These are phyloP conservation scores for Drosophila seguyi DNA, from an alignment of 1,140 invertebrate genomes.

Conservation along the genomic window DNA sequence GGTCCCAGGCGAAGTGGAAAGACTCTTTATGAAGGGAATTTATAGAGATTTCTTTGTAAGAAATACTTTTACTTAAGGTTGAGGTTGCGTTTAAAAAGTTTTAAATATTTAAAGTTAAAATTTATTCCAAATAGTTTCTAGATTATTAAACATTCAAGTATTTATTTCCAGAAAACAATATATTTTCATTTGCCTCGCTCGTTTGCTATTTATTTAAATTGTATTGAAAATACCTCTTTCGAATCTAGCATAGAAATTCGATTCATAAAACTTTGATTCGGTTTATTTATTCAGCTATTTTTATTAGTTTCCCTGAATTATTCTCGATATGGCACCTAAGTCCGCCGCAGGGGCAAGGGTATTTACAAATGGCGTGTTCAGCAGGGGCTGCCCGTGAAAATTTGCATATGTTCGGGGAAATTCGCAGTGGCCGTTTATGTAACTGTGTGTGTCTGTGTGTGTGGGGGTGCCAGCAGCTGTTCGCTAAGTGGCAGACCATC, in stretches of 20 bases:
- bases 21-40: conserved; percentile 1
- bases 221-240: background rate
- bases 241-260: background rate
- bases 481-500: conserved; percentile 58
- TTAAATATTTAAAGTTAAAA: too few species aligned
- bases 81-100: too few species aligned
- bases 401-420: conserved; percentile 78
- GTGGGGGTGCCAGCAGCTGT: conserved; percentile 46
- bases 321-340: conserved; percentile 5
- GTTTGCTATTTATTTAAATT: conserved; percentile 6
- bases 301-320: conserved; percentile 11
- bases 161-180: background rate
- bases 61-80: background rate
- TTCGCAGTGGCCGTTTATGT: conserved; percentile 48
- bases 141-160: background rate
- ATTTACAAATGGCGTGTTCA: conserved; percentile 28
- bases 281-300: conserved; percentile 27
- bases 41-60: background rate
- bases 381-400: conserved; percentile 65
- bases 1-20: background rate
- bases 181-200: background rate
- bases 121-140: too few species aligned
- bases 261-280: conserved; percentile 17
- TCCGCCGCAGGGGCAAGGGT: conserved; percentile 10
- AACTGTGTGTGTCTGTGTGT: conserved; percentile 9